phyloP scores from a whole-genome alignment of 2,888 invertebrate genomes.

The Cryptops parisi region DNA sequence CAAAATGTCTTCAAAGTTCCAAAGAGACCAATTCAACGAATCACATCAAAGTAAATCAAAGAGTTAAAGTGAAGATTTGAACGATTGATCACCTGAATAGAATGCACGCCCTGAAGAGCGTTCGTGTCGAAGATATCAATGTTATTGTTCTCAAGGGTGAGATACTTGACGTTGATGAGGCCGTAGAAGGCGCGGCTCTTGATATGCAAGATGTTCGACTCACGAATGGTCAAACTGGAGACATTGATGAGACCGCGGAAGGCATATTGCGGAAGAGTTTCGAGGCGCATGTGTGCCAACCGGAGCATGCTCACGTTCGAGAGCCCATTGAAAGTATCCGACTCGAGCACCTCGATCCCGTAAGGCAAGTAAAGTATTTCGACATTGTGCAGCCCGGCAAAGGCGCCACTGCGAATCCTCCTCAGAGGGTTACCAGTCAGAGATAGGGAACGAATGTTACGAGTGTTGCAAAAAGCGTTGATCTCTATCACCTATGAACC shows the following conservation, averaged over 20 bases:
- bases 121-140: conserved; percentile 65
- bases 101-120: conserved; percentile 48
- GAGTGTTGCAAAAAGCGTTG: conserved; percentile 70
- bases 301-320: conserved; percentile 68
- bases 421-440: conserved; percentile 69
- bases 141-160: conserved; percentile 70
- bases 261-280: conserved; percentile 50
- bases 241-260: conserved; percentile 64
- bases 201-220: conserved; percentile 64
- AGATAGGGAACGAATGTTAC: conserved; percentile 63
- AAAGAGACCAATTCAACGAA: too few relatives aligned
- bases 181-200: conserved; percentile 59
- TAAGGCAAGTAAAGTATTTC: conserved; percentile 69
- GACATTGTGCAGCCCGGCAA: conserved; percentile 68
- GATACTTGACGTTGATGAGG: conserved; percentile 50
- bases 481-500: conserved; percentile 47
- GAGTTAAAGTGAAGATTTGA: too few relatives aligned
- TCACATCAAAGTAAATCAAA: conserved; percentile 50
- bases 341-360: conserved; percentile 57
- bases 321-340: conserved; percentile 64
- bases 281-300: conserved; percentile 68
- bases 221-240: conserved; percentile 48
- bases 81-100: conserved; percentile 46
- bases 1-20: too few relatives aligned
- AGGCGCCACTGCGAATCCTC: conserved; percentile 61